These are phyloP conservation scores for Tiliqua scincoides DNA, from an alignment of 2,113 vertebrate genomes.

Conservation along the genomic window DNA sequence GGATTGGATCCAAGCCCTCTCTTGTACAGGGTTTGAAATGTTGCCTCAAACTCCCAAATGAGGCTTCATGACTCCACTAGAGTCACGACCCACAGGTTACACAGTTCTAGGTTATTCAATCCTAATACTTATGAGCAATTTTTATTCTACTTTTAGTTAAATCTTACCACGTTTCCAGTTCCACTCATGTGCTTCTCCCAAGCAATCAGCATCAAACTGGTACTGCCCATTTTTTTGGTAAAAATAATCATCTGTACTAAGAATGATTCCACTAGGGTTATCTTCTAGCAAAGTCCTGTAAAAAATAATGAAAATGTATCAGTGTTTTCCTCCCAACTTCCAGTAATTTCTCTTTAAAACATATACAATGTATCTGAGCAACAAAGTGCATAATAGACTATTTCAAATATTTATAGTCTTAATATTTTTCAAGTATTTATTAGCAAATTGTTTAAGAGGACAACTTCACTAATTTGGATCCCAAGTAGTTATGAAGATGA, in stretches of 20 bases:
- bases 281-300: conserved; percentile 86
- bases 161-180: conserved; percentile 90
- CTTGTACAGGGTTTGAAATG: too few species aligned
- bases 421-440: too few species aligned
- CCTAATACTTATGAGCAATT: conserved; percentile 6
- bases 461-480: too few species aligned
- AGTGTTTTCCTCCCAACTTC: too few species aligned
- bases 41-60: too few species aligned
- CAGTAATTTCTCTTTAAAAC: not conserved
- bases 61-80: too few species aligned
- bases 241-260: conserved; percentile 95
- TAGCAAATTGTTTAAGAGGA: too few species aligned
- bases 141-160: conserved; percentile 9
- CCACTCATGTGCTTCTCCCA: conserved; percentile 93
- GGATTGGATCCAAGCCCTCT: too few species aligned
- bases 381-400: too few species aligned
- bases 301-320: conserved; percentile 42
- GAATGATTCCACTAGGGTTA: conserved; percentile 85
- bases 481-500: not conserved
- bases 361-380: not conserved
- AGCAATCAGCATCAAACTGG: conserved; percentile 78
- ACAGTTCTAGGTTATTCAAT: conserved; percentile 3
- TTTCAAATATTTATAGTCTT: too few species aligned
- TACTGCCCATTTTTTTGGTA: conserved; percentile 81
- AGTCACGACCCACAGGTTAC: too few species aligned